phyloP scores from a whole-genome alignment of 2,113 vertebrate species.

The Brachypteracias leptosomus region DNA sequence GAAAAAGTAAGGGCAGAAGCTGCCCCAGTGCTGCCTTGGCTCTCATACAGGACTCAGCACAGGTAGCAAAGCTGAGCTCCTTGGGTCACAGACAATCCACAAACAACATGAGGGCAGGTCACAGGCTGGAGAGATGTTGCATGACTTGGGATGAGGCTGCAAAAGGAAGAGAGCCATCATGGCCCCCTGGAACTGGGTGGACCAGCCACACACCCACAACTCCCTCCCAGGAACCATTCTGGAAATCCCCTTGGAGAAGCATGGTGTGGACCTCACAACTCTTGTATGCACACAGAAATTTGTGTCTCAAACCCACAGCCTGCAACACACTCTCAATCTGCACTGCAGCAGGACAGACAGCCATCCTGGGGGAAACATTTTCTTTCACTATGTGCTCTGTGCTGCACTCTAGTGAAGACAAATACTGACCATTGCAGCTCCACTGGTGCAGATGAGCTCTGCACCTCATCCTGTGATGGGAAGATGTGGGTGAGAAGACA shows the following conservation, averaged over 20 bases:
- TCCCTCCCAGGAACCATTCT: background rate
- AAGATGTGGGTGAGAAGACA: background rate
- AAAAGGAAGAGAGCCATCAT: background rate
- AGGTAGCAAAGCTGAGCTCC: background rate
- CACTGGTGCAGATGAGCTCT: background rate
- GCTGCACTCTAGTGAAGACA: background rate
- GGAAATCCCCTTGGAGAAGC: fast-evolving
- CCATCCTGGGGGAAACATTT: fast-evolving
- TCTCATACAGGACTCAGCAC: background rate
- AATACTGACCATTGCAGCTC: background rate
- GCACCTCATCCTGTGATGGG: background rate
- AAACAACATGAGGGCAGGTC: fast-evolving
- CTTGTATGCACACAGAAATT: background rate
- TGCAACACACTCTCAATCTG: background rate
- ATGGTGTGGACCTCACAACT: fast-evolving
- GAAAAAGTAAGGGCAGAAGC: too few species aligned
- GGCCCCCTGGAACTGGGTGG: background rate
- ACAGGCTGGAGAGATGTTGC: background rate
- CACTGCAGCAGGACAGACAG: background rate
- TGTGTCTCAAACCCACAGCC: background rate
- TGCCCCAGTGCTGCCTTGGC: background rate
- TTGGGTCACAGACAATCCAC: background rate
- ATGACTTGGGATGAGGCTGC: background rate
- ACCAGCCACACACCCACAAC: fast-evolving
- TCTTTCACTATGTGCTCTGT: background rate